These are phyloP conservation scores for Enhydra lutris DNA, from an alignment of 2,113 vertebrate species.

Conservation along the genomic window DNA sequence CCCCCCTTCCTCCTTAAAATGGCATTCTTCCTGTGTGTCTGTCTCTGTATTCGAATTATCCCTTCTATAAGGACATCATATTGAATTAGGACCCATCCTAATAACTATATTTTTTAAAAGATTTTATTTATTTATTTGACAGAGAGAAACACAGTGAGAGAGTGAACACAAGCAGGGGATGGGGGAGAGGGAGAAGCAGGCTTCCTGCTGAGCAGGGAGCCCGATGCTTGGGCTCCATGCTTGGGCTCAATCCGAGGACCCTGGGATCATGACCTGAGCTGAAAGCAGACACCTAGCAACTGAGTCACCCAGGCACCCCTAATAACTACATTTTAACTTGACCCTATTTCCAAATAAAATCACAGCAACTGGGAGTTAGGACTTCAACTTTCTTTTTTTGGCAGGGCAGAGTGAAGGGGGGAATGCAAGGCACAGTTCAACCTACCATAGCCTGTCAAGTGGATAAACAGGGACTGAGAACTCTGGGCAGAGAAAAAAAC, in stretches of 20 bases:
- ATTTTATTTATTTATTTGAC: too few relatives aligned
- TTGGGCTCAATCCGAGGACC: too few relatives aligned
- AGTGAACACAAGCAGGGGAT: too few relatives aligned
- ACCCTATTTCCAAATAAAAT: neutral
- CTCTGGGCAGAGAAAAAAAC: neutral
- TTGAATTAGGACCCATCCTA: neutral
- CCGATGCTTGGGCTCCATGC: too few relatives aligned
- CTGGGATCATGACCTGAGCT: too few relatives aligned
- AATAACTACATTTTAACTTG: neutral
- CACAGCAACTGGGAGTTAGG: neutral
- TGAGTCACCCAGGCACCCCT: too few relatives aligned
- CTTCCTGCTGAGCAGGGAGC: too few relatives aligned
- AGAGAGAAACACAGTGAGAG: too few relatives aligned
- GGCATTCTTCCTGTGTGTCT: neutral
- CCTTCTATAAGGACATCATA: neutral
- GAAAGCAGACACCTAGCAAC: too few relatives aligned
- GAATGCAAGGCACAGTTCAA: neutral
- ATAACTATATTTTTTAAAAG: neutral
- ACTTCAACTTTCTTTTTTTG: neutral
- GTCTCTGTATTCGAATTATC: neutral
- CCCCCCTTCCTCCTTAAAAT: neutral
- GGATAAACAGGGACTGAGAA: neutral
- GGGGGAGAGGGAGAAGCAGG: too few relatives aligned
- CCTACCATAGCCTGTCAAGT: neutral
- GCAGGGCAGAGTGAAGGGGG: rapidly evolving